phyloP scores from a whole-genome alignment of 2,888 invertebrate genomes.

The Gisinianus flammeolus region DNA sequence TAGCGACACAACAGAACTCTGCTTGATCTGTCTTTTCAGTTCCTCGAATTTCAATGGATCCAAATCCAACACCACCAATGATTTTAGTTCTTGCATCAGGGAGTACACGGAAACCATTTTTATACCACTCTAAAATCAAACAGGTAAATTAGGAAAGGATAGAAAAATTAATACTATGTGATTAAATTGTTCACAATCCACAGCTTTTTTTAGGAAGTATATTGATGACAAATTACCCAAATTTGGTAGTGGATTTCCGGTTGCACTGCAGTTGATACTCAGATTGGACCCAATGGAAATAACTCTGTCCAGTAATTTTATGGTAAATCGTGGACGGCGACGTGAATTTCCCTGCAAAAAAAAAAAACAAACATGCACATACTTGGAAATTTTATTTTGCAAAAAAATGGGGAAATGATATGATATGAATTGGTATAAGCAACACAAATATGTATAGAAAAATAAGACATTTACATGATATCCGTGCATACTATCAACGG shows the following conservation, averaged over 20 bases:
- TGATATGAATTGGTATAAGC: background rate
- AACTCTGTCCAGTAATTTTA: constrained; percentile 38
- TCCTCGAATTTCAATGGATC: constrained; percentile 36
- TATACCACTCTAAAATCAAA: constrained; percentile 31
- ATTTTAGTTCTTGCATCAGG: constrained; percentile 36
- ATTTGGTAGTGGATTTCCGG: constrained; percentile 32
- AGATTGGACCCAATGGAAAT: constrained; percentile 29
- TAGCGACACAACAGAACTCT: constrained; percentile 29
- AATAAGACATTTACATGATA: constrained; percentile 5
- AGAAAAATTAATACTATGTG: background rate
- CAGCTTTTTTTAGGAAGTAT: no score
- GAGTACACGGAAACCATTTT: constrained; percentile 38
- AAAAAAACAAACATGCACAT: background rate
- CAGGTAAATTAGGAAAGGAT: background rate
- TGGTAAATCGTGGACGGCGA: constrained; percentile 43
- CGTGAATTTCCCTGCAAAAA: constrained; percentile 30
- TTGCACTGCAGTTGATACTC: constrained; percentile 41
- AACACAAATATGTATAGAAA: background rate
- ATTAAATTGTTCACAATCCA: background rate
- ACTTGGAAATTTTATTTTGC: background rate
- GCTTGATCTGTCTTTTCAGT: constrained; percentile 39
- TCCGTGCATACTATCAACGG: constrained; percentile 21
- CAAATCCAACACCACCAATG: constrained; percentile 36
- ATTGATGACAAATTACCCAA: no score
- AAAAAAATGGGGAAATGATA: background rate